Percentiles rank a stretch among this genome's conserved stretches.
These are phyloP conservation scores for Myopa tessellatipennis DNA, from an alignment of 2,888 invertebrate genomes.

Conservation along the genomic window DNA sequence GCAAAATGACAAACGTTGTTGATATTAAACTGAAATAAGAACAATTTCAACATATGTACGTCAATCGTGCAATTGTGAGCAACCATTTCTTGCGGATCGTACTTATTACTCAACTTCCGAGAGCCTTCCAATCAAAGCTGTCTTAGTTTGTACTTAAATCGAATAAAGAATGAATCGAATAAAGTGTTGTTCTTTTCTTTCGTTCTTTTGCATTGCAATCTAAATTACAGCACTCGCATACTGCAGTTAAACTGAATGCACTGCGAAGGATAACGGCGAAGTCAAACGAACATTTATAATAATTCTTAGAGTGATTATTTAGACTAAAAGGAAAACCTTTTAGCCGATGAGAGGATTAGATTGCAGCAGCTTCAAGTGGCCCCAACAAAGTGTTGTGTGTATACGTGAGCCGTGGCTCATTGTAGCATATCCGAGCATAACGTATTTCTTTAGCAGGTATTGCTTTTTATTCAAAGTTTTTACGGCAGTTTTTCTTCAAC, in stretches of 20 bases:
- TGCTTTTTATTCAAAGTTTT: no score
- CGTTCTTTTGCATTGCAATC: neutral
- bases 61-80: constrained; percentile 15
- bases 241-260: no score
- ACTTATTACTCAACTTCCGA: constrained; percentile 16
- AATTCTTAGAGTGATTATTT: neutral
- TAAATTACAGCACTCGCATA: neutral
- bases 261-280: neutral
- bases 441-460: no score
- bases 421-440: no score
- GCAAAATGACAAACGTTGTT: neutral
- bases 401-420: neutral
- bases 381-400: constrained; percentile 9
- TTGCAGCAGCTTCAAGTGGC: neutral
- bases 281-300: constrained; percentile 1
- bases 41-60: constrained; percentile 1
- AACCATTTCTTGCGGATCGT: neutral
- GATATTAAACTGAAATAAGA: constrained; percentile 28
- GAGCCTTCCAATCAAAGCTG: neutral
- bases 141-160: no score
- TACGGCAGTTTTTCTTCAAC: no score
- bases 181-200: no score
- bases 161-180: no score
- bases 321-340: neutral
- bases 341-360: neutral